Base-by-base conservation (phyloP, 2,888 invertebrate species). In the Carpatolechia fugitivella region DNA sequence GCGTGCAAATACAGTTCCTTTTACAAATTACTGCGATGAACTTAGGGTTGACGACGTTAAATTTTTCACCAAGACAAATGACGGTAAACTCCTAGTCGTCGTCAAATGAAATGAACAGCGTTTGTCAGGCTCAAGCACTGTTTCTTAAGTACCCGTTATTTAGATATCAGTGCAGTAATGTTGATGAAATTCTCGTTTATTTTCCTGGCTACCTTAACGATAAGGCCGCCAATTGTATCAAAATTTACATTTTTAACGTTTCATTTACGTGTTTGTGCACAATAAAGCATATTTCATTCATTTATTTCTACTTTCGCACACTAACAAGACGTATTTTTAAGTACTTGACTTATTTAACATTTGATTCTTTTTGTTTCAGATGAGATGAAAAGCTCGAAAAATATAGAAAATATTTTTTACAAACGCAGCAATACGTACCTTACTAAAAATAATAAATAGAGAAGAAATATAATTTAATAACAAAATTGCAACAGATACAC, bases 341-440 rank as follows among this genome's bases (percentile, higher is more conserved):
- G 33, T 3, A 2, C 8, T 33, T 11, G 5, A 2, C 8, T 6
- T 38, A 3, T 7, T 14, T 38, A 38, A 47, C 30, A 30, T 35
- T 16, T 53, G 33, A 20, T 57, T 64, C 69, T 40, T 54, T 68
- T 84, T 82, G 82, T 85, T 85, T 60, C 85, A 85, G 85, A 82
- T 85, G 72, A 67, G 38, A 74, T 73, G 65, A 74, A 61, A 65
- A 18, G 29, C 56, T 41, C 55, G 57, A 56, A 56, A 46, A 36
- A 59, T 29, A 13, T 30, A 29, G 38, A 35, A 40, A 53, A 36
- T 47, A 36, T 46, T 50, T 47, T 56, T 41, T 50, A 54, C 57
- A 56, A 51, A 41, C 44, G 8, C 44, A 44, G 24, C 13, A 44
- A 24, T 24, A 57, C 41, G 44, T 20, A 57, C 60, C 51, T 57